Evolutionary conservation across 2,888 invertebrate genomes (phyloP).

Genomic region (Villa cingulata): DNA sequence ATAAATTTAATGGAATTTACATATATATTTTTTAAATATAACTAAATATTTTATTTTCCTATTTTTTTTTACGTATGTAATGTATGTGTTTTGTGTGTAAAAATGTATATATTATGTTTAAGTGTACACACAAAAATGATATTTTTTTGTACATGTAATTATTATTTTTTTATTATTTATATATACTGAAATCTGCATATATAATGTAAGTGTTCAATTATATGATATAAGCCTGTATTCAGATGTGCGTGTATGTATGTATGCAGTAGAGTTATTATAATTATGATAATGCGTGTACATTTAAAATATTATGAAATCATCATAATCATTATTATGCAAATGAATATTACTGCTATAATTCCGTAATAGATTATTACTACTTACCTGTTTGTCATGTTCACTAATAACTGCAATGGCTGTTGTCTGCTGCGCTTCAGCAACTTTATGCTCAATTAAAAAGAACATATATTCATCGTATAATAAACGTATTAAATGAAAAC

Average conservation of each 20-base stretch:
- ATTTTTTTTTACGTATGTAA: background rate
- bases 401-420: slow-evolving; percentile 92
- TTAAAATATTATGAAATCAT: too few species aligned
- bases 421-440: slow-evolving; percentile 77
- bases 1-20: too few species aligned
- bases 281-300: too few species aligned
- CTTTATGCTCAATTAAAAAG: slow-evolving; percentile 93
- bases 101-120: background rate
- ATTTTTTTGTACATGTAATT: too few species aligned
- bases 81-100: background rate
- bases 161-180: background rate
- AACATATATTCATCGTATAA: slow-evolving; percentile 99
- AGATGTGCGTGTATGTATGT: too few species aligned
- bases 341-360: background rate
- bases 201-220: too few species aligned
- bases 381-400: slow-evolving; percentile 38
- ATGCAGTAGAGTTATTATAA: too few species aligned
- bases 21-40: too few species aligned
- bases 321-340: background rate
- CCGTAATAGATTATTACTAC: background rate
- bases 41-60: too few species aligned
- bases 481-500: slow-evolving; percentile 93
- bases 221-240: too few species aligned
- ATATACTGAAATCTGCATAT: background rate
- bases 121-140: too few species aligned